Conservation (phyloP, 2,888 invertebrate genomes). For the Scrobipalpa costella region DNA sequence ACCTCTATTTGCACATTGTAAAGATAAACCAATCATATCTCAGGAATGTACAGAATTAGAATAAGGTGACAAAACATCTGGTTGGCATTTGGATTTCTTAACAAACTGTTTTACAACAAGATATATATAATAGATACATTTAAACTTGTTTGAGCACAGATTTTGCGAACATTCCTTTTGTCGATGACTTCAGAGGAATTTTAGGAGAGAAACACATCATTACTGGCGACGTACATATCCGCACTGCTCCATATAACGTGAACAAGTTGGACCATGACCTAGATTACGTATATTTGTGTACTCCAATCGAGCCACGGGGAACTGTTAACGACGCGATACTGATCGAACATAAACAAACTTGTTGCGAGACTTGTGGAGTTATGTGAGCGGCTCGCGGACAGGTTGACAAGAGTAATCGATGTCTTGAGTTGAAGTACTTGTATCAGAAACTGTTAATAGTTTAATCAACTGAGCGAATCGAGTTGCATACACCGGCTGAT, state of each 20-base stretch:
- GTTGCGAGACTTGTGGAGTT: slow-evolving; percentile 11
- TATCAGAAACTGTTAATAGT: slow-evolving; percentile 3
- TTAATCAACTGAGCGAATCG: slow-evolving; percentile 3
- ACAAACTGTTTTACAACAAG: background rate
- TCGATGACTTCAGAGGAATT: slow-evolving; percentile 18
- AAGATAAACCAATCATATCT: slow-evolving; percentile 14
- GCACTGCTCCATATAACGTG: slow-evolving; percentile 36
- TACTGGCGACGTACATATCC: slow-evolving; percentile 21
- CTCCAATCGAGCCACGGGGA: slow-evolving; percentile 46
- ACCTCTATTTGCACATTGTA: slow-evolving; percentile 15
- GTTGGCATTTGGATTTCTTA: slow-evolving; percentile 7
- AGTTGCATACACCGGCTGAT: background rate
- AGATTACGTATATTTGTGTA: slow-evolving; percentile 65
- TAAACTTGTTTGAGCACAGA: background rate
- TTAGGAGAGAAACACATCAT: slow-evolving; percentile 24
- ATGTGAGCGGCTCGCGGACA: slow-evolving; percentile 17
- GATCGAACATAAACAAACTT: slow-evolving; percentile 24
- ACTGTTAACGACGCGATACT: slow-evolving; percentile 28
- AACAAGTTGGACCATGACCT: slow-evolving; percentile 72
- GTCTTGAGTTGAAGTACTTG: background rate
- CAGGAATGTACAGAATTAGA: slow-evolving; percentile 10
- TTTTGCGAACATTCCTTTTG: background rate
- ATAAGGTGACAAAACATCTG: slow-evolving; percentile 1
- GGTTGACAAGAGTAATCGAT: slow-evolving; percentile 17
- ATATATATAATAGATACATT: background rate